Conservation (phyloP, 1,140 invertebrate genomes). For the Drosophila quadrilineata region DNA sequence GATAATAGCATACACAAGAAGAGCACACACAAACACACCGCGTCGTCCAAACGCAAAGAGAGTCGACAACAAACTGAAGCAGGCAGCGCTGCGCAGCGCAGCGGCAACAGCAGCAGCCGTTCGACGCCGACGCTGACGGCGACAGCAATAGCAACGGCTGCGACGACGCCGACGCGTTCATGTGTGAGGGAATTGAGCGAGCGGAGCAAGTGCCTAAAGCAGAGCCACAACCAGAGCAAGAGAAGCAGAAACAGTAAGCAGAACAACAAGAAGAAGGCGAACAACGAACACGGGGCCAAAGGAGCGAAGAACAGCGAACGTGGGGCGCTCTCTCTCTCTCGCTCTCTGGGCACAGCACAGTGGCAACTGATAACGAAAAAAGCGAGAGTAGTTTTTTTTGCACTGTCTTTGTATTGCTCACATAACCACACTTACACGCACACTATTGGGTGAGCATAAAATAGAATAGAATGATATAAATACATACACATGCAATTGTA, state of each 20-base stretch:
- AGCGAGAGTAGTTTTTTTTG: slow-evolving; percentile 59
- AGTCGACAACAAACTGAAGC: slow-evolving; percentile 55
- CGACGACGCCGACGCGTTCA: slow-evolving; percentile 43
- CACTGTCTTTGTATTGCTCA: neutral
- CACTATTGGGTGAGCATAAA: slow-evolving; percentile 12
- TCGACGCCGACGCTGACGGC: slow-evolving; percentile 13
- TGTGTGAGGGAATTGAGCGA: slow-evolving; percentile 40
- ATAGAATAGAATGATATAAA: slow-evolving; percentile 4
- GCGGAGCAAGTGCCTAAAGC: slow-evolving; percentile 40
- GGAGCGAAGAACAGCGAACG: slow-evolving; percentile 18
- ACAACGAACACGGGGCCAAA: slow-evolving; percentile 13
- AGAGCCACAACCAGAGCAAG: slow-evolving; percentile 6
- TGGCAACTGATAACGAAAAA: slow-evolving; percentile 65
- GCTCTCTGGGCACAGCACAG: too few relatives aligned
- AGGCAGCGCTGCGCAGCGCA: slow-evolving; percentile 44
- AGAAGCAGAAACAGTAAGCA: slow-evolving; percentile 28
- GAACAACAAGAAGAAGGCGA: slow-evolving; percentile 16
- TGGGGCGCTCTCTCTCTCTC: too few relatives aligned
- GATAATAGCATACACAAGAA: slow-evolving; percentile 9
- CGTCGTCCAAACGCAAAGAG: slow-evolving; percentile 62
- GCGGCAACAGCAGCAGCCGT: slow-evolving; percentile 32
- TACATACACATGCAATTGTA: neutral
- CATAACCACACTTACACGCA: slow-evolving; percentile 17
- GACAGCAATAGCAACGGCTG: slow-evolving; percentile 23
- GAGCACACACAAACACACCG: slow-evolving; percentile 34